A percentile compares a stretch with the other conserved stretches of the same genome.
These are phyloP conservation scores for Sminthurinus signatus DNA, from an alignment of 1,140 invertebrate genomes.

Conservation along the genomic window DNA sequence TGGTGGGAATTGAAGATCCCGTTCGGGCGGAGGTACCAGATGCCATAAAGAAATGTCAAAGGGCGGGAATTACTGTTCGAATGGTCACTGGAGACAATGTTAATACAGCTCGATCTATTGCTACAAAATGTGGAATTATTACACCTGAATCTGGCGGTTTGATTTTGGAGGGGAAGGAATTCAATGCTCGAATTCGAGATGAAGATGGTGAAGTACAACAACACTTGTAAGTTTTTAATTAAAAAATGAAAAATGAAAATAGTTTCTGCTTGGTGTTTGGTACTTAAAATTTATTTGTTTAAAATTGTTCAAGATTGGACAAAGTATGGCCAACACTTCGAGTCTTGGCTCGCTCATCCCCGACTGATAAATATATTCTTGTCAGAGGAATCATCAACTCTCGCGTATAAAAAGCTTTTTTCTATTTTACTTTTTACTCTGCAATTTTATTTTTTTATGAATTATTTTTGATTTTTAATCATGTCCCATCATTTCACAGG, in stretches of 20 bases:
- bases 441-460: background rate
- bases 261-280: too few relatives aligned
- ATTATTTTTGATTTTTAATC: background rate
- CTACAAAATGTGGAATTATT: slow-evolving; percentile 60
- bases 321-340: slow-evolving; percentile 58
- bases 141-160: slow-evolving; percentile 53
- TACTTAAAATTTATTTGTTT: too few relatives aligned
- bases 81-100: slow-evolving; percentile 67
- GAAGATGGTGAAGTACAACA: slow-evolving; percentile 48
- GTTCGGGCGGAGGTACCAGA: slow-evolving; percentile 59
- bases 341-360: slow-evolving; percentile 59
- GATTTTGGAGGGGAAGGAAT: slow-evolving; percentile 59
- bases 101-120: slow-evolving; percentile 61
- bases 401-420: too few relatives aligned
- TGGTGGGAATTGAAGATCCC: slow-evolving; percentile 63
- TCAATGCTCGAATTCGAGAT: slow-evolving; percentile 55
- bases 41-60: slow-evolving; percentile 54
- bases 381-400: slow-evolving; percentile 63
- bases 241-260: too few relatives aligned
- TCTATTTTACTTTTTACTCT: slow-evolving; percentile 12
- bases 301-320: too few relatives aligned
- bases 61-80: slow-evolving; percentile 57
- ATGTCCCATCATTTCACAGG: too few relatives aligned
- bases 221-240: too few relatives aligned
- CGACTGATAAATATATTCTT: slow-evolving; percentile 58